Evolutionary conservation across 2,113 vertebrate genomes (phyloP).

Genomic region (Ramphastos sulfuratus): DNA sequence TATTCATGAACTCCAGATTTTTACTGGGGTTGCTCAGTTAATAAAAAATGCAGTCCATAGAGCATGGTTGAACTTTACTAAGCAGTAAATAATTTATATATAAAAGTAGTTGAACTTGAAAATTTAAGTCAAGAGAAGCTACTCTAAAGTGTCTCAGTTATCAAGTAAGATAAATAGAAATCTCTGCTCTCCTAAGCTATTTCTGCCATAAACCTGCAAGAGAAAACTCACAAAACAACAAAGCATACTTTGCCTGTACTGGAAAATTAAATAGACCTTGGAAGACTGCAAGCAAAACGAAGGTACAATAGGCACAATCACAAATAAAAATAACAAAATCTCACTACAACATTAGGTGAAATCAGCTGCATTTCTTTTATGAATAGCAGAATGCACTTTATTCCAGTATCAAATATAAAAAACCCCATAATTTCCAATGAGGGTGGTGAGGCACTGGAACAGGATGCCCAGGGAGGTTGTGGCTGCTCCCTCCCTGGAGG

Average conservation of each 20-base stretch:
- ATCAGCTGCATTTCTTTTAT: background rate
- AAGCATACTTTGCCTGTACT: background rate
- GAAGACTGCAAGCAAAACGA: background rate
- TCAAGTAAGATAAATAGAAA: background rate
- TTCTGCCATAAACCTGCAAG: background rate
- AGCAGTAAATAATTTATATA: background rate
- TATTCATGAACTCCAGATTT: background rate
- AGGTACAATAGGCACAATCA: background rate
- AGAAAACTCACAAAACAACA: background rate
- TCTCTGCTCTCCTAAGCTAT: background rate
- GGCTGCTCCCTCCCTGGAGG: too few species aligned
- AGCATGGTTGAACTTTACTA: background rate
- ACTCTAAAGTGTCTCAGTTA: background rate
- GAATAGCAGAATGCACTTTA: background rate
- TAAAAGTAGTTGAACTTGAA: background rate
- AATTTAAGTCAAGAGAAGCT: background rate
- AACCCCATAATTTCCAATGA: too few species aligned
- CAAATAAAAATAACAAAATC: background rate
- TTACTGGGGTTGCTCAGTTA: background rate
- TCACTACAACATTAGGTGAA: background rate
- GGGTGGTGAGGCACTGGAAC: too few species aligned
- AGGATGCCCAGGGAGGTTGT: too few species aligned
- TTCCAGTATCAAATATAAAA: background rate
- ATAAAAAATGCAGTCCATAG: background rate
- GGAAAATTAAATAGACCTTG: background rate